Conservation (phyloP, 2,888 invertebrate genomes). For the Ecdyonurus torrentis region DNA sequence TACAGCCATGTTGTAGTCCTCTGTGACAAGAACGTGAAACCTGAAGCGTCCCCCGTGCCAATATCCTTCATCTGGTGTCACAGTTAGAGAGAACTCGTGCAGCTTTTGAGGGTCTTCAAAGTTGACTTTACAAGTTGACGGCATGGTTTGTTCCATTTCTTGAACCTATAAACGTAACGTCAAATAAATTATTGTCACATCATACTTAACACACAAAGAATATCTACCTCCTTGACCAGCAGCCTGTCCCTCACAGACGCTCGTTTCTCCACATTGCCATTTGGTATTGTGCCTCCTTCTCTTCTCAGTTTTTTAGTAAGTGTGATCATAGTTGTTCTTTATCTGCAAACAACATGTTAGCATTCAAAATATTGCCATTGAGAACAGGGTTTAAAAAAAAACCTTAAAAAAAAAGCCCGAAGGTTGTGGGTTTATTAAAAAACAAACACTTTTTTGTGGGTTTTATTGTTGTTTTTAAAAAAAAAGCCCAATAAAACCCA, state of each 20-base stretch:
- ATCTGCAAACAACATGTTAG: too few species aligned
- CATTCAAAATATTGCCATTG: too few species aligned
- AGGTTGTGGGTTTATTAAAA: too few species aligned
- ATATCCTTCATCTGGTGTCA: slow-evolving; percentile 72
- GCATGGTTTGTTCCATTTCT: slow-evolving; percentile 76
- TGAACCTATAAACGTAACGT: slow-evolving; percentile 31
- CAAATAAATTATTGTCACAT: neutral
- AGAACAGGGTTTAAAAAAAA: too few species aligned
- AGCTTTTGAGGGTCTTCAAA: slow-evolving; percentile 72
- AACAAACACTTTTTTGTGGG: too few species aligned
- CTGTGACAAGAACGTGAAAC: slow-evolving; percentile 73
- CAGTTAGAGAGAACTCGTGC: slow-evolving; percentile 59
- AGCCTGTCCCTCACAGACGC: slow-evolving; percentile 64
- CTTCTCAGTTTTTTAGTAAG: slow-evolving; percentile 54
- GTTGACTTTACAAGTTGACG: slow-evolving; percentile 56
- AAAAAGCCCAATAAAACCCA: too few species aligned
- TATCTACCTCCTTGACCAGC: slow-evolving; percentile 54
- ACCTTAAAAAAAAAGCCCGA: too few species aligned
- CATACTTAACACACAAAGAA: neutral
- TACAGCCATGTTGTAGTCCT: slow-evolving; percentile 94
- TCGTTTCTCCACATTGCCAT: slow-evolving; percentile 29
- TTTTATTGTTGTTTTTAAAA: too few species aligned
- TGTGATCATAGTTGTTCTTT: slow-evolving; percentile 52
- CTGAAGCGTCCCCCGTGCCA: slow-evolving; percentile 78
- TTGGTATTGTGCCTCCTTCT: slow-evolving; percentile 18